These are phyloP conservation scores for Scopus umbretta DNA, from an alignment of 2,113 vertebrate species.

Conservation along the genomic window DNA sequence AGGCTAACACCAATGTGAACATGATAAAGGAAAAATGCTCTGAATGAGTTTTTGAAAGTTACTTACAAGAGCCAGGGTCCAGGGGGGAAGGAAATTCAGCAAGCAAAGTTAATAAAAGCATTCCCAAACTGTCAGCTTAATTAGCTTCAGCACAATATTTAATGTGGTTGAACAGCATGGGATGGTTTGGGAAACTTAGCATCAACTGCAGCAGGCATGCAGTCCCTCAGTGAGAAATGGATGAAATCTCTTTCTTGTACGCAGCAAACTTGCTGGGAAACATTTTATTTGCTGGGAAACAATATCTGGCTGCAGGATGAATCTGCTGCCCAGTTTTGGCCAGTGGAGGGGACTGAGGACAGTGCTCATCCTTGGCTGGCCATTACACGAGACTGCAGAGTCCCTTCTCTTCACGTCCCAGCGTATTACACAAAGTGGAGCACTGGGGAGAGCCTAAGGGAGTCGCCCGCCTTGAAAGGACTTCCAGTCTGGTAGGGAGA, in stretches of 20 bases:
- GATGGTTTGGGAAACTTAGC: constrained; percentile 3
- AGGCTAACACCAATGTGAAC: not conserved
- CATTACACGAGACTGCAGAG: not conserved
- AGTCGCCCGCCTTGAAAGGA: not conserved
- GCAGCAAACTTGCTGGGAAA: constrained; percentile 5
- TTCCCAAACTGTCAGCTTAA: constrained; percentile 43
- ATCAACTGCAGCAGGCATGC: not conserved
- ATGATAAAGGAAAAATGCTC: not conserved
- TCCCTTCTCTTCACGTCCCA: not conserved
- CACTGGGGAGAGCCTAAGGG: not conserved
- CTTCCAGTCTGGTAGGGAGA: not conserved
- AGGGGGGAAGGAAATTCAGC: not conserved
- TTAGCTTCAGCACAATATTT: constrained; percentile 45
- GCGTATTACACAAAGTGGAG: rapidly evolving
- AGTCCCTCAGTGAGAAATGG: not conserved
- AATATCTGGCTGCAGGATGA: not conserved
- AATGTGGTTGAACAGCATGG: constrained; percentile 44
- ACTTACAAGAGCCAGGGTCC: not conserved
- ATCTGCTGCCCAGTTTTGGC: not conserved
- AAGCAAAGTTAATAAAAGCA: constrained; percentile 32
- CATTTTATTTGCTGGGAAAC: not conserved
- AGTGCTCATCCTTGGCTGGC: not conserved
- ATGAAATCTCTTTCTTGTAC: not conserved
- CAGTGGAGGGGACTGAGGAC: not conserved
- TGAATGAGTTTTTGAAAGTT: not conserved